Evolutionary conservation across 2,888 invertebrate genomes (phyloP).

Genomic region (Smittia aterrima): DNA sequence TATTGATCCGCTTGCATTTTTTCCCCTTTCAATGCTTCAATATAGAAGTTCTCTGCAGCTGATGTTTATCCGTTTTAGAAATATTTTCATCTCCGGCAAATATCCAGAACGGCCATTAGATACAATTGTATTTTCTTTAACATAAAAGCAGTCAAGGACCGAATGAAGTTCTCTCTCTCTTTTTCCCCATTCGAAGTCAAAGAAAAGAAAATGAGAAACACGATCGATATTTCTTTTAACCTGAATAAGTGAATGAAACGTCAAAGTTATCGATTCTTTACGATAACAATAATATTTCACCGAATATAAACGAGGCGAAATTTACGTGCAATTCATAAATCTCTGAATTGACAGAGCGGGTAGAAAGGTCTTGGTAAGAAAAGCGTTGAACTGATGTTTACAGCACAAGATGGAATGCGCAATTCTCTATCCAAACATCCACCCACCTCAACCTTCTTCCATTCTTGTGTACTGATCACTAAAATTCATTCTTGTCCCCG

Average conservation of each 20-base stretch:
- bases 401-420: not conserved
- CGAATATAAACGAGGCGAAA: not conserved
- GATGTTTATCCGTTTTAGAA: conserved; percentile 18
- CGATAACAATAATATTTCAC: conserved; percentile 37
- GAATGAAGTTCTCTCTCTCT: too few species aligned
- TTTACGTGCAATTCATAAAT: conserved; percentile 33
- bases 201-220: not conserved
- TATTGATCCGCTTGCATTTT: not conserved
- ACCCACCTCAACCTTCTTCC: not conserved
- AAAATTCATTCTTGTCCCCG: not conserved
- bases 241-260: conserved; percentile 36
- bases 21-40: conserved; percentile 6
- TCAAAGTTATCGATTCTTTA: conserved; percentile 36
- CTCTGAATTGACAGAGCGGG: not conserved
- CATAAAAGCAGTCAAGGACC: too few species aligned
- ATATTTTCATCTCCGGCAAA: not conserved
- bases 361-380: not conserved
- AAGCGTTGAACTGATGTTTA: not conserved
- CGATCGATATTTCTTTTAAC: conserved; percentile 28
- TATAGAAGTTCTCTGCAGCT: not conserved
- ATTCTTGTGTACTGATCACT: not conserved
- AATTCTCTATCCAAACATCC: not conserved
- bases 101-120: not conserved
- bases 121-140: too few species aligned
- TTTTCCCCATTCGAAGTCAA: not conserved